Evolutionary conservation across 53 echinoderm and acorn worm species (phyloP), one percentile per base, ranked within the genome.

Genomic region (Actinopyga echinites): DNA sequence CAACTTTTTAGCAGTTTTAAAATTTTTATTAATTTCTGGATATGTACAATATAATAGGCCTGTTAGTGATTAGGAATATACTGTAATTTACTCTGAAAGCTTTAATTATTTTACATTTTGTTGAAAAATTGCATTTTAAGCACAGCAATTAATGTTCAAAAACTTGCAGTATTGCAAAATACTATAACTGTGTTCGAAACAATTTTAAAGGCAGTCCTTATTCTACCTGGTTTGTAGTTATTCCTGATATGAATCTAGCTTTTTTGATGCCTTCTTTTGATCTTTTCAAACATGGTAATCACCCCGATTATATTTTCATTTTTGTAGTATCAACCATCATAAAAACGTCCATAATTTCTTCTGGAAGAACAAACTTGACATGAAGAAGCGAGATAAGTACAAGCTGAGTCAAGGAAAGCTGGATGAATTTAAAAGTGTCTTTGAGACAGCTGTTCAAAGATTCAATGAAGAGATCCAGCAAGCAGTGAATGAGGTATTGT

Each of bases 361-460:
- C 40, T 80, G 81, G 81, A 80, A 6, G 13, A 80, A 80, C 29
- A 80, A 80, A 56, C 62, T 80, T 6, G 81, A 80, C 59, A 59
- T 61, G 60, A 59, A 80, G 42, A 80, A 37, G 81, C 60, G 63
- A 38, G 81, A 61, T 38, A 59, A 62, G 29, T 80, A 80, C 37
- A 80, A 80, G 22, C 81, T 80, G 32, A 30, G 35, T 37, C 37
- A 59, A 45, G 81, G 43, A 12, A 28, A 22, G 11, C 36, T 61
- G 43, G 60, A 59, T 24, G 34, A 21, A 19, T 34, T 60, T 37
- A 20, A 80, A 20, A 21, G 8, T 17, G 21, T 20, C 1, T 28
- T 24, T 34, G 35, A 62, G 17, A 40, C 24, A 61, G 45, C 38
- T 28, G 5, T 61, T 32, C 25, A 80, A 15, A 69, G n/a, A 69